Conservation (phyloP, 1,140 invertebrate genomes). For the Zophobas atratus region DNA sequence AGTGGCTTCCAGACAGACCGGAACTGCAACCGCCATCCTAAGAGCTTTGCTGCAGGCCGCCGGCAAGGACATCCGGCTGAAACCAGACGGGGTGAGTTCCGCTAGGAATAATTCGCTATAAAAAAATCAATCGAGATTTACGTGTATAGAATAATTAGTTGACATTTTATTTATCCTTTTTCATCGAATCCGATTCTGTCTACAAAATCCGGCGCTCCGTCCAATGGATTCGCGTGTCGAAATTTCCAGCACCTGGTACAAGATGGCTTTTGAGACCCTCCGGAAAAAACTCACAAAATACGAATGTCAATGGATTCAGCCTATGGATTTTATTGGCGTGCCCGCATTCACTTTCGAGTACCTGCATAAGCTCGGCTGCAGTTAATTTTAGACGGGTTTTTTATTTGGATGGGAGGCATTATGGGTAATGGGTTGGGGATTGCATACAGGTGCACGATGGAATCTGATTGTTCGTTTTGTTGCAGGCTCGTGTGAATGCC, state of each 20-base stretch:
- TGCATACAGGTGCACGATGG: background rate
- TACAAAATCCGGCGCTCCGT: conserved; percentile 24
- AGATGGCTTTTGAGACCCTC: conserved; percentile 44
- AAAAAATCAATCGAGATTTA: conserved; percentile 7
- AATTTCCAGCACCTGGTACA: conserved; percentile 48
- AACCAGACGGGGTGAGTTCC: conserved; percentile 88
- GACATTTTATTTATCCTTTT: conserved; percentile 38
- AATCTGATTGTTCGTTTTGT: conserved; percentile 14
- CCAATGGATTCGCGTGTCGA: conserved; percentile 42
- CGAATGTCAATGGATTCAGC: conserved; percentile 36
- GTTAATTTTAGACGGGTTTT: background rate
- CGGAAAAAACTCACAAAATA: conserved; percentile 28
- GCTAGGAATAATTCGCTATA: background rate
- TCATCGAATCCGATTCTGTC: conserved; percentile 29
- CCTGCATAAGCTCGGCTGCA: background rate
- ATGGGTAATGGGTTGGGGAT: background rate
- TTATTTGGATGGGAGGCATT: too few species aligned
- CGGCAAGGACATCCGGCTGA: conserved; percentile 89
- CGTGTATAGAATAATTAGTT: conserved; percentile 14
- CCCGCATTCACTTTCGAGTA: conserved; percentile 1
- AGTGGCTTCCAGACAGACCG: conserved; percentile 90
- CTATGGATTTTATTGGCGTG: conserved; percentile 31
- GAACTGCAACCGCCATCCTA: conserved; percentile 91
- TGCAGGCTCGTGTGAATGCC: conserved; percentile 9
- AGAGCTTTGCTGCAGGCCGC: conserved; percentile 86